phyloP scores from a whole-genome alignment of 2,113 vertebrate genomes.

The Xerus inauris region DNA sequence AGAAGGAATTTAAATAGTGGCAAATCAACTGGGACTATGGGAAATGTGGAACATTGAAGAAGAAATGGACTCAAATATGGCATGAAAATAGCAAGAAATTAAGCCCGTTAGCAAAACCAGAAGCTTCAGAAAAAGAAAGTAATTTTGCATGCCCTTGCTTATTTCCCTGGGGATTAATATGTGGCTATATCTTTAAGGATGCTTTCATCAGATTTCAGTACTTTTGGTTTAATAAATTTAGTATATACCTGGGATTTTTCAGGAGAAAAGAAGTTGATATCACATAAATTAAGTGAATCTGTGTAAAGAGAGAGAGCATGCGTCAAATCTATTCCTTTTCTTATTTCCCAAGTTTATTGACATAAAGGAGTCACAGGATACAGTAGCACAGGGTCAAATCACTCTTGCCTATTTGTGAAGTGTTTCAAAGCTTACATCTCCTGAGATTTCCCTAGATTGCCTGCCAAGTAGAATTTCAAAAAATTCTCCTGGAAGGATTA shows the following conservation, averaged over 20 bases:
- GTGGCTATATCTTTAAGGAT: conserved; percentile 43
- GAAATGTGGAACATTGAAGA: conserved; percentile 5
- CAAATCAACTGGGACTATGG: neutral
- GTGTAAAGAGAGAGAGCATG: neutral
- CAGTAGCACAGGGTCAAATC: neutral
- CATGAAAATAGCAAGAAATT: conserved; percentile 13
- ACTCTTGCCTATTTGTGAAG: neutral
- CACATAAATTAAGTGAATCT: conserved; percentile 9
- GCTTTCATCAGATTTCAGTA: conserved; percentile 42
- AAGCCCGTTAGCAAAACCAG: neutral
- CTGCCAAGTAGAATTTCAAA: neutral
- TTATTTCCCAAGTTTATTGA: conserved; percentile 37
- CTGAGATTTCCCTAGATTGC: neutral
- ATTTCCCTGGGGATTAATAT: conserved; percentile 53
- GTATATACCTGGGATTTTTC: conserved; percentile 32
- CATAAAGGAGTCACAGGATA: neutral
- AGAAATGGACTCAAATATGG: conserved; percentile 1
- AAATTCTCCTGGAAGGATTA: neutral
- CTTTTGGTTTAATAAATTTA: conserved; percentile 61
- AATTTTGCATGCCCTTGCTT: conserved; percentile 38
- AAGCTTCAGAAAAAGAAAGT: conserved; percentile 43
- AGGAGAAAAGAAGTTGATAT: conserved; percentile 21
- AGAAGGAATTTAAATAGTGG: conserved; percentile 52
- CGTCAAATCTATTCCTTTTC: neutral
- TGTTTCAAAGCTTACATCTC: neutral